Evolutionary conservation across 2,888 invertebrate species (phyloP).

Genomic region (Aspidiotus destructor): DNA sequence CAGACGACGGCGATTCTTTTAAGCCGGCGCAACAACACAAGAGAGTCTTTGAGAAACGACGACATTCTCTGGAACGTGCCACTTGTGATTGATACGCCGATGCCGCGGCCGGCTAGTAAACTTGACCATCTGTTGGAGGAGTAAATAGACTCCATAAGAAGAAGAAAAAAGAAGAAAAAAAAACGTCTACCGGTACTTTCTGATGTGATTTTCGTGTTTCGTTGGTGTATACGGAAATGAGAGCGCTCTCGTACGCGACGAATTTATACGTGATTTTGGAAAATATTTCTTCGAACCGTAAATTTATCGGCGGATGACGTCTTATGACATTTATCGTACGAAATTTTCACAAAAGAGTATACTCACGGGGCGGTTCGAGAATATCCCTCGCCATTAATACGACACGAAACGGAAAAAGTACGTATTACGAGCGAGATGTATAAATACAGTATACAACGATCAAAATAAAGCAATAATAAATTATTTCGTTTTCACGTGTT

Average conservation of each 20-base stretch:
- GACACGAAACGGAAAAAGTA: not conserved
- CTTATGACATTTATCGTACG: too few species aligned
- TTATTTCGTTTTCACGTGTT: not conserved
- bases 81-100: constrained; percentile 1
- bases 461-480: not conserved
- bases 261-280: too few species aligned
- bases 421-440: not conserved
- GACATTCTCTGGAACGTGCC: not conserved
- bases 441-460: not conserved
- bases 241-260: too few species aligned
- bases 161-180: not conserved
- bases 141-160: not conserved
- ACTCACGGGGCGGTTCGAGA: not conserved
- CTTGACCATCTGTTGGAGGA: not conserved
- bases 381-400: constrained; percentile 4
- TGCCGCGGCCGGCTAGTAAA: not conserved
- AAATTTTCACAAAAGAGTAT: not conserved
- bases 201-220: not conserved
- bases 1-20: too few species aligned
- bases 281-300: too few species aligned
- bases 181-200: not conserved
- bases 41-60: not conserved
- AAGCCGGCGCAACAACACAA: too few species aligned
- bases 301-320: too few species aligned
- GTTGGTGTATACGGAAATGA: too few species aligned